A percentile compares a stretch with the other conserved stretches of the same genome.
Conservation (phyloP, 2,888 invertebrate genomes). For the Drosophila emarginata region DNA sequence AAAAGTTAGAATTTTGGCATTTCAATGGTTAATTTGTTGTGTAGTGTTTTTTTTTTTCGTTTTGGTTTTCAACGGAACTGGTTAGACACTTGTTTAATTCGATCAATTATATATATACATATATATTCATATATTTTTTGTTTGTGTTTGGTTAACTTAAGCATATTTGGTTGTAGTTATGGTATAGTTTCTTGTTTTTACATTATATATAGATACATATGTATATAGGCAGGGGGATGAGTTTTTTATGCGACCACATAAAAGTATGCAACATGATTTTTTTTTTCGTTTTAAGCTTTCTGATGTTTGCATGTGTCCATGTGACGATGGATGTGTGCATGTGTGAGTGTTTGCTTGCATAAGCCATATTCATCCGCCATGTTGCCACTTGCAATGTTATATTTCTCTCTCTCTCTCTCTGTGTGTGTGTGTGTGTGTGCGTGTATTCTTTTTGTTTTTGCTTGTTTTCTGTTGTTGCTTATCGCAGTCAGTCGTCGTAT, state of each 20-base stretch:
- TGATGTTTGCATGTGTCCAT: conserved; percentile 2
- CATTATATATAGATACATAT: conserved; percentile 7
- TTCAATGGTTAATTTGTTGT: neutral
- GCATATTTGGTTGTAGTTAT: neutral
- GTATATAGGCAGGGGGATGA: neutral
- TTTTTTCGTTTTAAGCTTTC: conserved; percentile 35
- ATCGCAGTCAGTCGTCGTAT: conserved; percentile 54
- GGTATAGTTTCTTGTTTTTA: neutral
- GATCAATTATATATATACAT: neutral
- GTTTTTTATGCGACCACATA: conserved; percentile 46
- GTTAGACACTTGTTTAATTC: neutral
- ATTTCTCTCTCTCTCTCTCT: neutral
- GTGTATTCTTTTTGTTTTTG: conserved; percentile 15
- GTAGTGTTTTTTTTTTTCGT: neutral
- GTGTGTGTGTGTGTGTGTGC: neutral
- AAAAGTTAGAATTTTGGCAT: too few species aligned
- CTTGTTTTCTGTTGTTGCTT: conserved; percentile 22
- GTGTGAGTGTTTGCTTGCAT: conserved; percentile 27
- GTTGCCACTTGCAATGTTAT: conserved; percentile 46
- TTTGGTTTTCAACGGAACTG: neutral
- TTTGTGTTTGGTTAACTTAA: neutral
- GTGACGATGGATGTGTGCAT: neutral
- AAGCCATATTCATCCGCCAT: conserved; percentile 63
- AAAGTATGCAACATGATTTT: conserved; percentile 57
- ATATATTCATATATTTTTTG: neutral